phyloP scores from a whole-genome alignment of 2,113 vertebrate genomes.

The Mastomys natalensis region DNA sequence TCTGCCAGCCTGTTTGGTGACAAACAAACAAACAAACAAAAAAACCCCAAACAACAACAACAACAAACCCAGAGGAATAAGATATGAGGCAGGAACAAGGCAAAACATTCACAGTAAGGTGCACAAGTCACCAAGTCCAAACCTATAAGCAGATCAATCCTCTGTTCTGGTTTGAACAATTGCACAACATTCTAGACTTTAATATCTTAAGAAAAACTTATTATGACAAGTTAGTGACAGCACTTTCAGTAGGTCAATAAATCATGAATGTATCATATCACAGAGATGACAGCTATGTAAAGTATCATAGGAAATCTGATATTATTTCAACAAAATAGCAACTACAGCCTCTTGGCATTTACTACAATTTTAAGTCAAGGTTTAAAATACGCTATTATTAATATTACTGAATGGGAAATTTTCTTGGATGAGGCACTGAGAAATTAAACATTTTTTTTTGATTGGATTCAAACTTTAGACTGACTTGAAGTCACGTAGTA shows the following conservation, averaged over 20 bases:
- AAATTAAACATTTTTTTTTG: slow-evolving; percentile 29
- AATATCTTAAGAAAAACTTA: slow-evolving; percentile 88
- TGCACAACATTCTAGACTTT: slow-evolving; percentile 79
- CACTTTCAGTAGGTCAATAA: slow-evolving; percentile 90
- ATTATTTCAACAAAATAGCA: slow-evolving; percentile 86
- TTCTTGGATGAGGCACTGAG: slow-evolving; percentile 67
- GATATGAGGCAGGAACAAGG: not conserved
- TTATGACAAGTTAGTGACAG: slow-evolving; percentile 88
- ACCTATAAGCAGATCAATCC: slow-evolving; percentile 82
- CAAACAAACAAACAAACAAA: slow-evolving; percentile 64
- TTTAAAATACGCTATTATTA: slow-evolving; percentile 76
- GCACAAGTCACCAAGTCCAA: slow-evolving; percentile 80
- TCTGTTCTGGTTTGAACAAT: slow-evolving; percentile 71
- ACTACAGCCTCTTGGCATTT: slow-evolving; percentile 81
- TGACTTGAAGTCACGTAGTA: not conserved
- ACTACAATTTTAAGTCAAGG: slow-evolving; percentile 77
- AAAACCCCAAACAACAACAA: no score
- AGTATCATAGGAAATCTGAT: slow-evolving; percentile 85
- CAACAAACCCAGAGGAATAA: slow-evolving; percentile 54
- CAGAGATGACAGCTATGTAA: slow-evolving; percentile 88
- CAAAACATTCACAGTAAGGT: slow-evolving; percentile 86
- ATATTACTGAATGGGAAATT: slow-evolving; percentile 74
- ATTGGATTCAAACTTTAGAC: not conserved
- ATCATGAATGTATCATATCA: slow-evolving; percentile 88
- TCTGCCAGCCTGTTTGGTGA: slow-evolving; percentile 89